phyloP scores from a whole-genome alignment of 2,113 vertebrate genomes.

The Dendrocopos noguchii region DNA sequence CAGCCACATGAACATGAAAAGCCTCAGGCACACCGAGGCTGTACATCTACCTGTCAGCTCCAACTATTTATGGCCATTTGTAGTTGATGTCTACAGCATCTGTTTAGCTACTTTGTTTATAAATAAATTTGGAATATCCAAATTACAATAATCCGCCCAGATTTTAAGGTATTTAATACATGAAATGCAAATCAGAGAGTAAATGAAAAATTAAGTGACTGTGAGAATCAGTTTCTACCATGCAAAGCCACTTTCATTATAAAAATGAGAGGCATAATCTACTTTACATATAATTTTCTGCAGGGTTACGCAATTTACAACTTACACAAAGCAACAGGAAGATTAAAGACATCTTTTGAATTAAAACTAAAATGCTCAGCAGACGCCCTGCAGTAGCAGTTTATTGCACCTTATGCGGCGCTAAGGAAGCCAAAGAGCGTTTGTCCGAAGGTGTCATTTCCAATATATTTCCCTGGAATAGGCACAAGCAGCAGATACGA shows the following conservation, averaged over 20 bases:
- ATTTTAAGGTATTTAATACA: slow-evolving; percentile 15
- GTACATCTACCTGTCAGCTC: neutral
- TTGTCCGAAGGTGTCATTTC: neutral
- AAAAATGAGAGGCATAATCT: slow-evolving; percentile 68
- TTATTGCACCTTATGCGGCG: slow-evolving; percentile 47
- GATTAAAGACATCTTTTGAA: slow-evolving; percentile 70
- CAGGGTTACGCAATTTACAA: slow-evolving; percentile 64
- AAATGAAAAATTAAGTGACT: slow-evolving; percentile 58
- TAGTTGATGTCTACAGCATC: neutral
- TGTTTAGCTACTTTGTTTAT: neutral
- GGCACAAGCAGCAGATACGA: neutral
- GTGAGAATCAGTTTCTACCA: neutral
- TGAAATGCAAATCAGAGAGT: neutral
- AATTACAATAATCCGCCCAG: neutral
- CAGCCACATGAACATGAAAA: fast-evolving
- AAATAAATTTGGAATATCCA: slow-evolving; percentile 10
- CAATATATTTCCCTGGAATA: neutral
- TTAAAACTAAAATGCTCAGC: slow-evolving; percentile 56
- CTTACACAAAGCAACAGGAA: slow-evolving; percentile 61
- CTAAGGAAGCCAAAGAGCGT: neutral
- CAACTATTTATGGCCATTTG: neutral
- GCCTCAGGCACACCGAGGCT: neutral
- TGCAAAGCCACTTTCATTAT: slow-evolving; percentile 49
- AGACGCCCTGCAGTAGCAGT: slow-evolving; percentile 48
- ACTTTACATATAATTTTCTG: slow-evolving; percentile 73